These are phyloP conservation scores for Oryctes rhinoceros DNA, from an alignment of 1,140 invertebrate genomes.

Conservation along the genomic window DNA sequence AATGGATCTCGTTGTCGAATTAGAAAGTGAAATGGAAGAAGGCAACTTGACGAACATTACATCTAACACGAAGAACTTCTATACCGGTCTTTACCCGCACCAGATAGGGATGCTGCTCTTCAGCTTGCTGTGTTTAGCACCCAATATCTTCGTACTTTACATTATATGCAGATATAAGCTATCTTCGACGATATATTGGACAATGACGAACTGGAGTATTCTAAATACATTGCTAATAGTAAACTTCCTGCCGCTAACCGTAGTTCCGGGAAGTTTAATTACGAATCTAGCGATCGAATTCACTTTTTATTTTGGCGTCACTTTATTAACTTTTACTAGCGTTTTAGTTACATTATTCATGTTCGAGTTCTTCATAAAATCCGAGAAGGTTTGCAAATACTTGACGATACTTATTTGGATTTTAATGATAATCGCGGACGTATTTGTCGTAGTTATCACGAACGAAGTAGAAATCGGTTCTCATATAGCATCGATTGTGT, in stretches of 20 bases:
- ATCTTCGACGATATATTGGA: neutral
- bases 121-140: neutral
- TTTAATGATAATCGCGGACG: neutral
- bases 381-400: neutral
- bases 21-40: constrained; percentile 1
- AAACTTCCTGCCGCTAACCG: neutral
- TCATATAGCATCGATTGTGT: neutral
- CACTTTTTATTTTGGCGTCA: neutral
- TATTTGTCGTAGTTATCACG: neutral
- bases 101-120: neutral
- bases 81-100: neutral
- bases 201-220: neutral
- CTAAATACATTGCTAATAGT: neutral
- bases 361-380: constrained; percentile 6
- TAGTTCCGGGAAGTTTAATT: neutral
- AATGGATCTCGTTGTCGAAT: constrained; percentile 3
- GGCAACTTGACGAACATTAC: neutral
- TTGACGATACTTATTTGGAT: neutral
- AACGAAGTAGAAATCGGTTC: neutral
- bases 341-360: neutral
- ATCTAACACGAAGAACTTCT: neutral
- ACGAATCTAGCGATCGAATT: neutral
- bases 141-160: neutral
- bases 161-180: constrained; percentile 19
- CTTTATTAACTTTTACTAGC: neutral